Evolutionary conservation across 2,888 invertebrate genomes (phyloP).

Genomic region (Phytoseiulus persimilis): DNA sequence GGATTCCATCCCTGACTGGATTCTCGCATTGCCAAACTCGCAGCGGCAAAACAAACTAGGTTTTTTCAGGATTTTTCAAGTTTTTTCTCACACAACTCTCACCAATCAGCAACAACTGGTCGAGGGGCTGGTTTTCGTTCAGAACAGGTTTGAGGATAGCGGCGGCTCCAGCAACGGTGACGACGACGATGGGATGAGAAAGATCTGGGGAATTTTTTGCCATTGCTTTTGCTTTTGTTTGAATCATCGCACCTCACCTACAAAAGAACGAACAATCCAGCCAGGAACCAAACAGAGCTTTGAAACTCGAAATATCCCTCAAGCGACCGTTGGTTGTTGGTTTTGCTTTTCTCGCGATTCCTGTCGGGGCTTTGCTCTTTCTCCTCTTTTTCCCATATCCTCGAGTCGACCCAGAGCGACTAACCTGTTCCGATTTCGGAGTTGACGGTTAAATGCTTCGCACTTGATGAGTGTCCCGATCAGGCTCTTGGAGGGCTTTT

Average conservation of each 20-base stretch:
- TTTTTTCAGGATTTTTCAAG: conserved; percentile 34
- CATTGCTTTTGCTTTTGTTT: conserved; percentile 36
- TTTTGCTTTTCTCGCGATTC: neutral
- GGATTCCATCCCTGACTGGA: neutral
- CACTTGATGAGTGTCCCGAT: neutral
- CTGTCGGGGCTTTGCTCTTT: neutral
- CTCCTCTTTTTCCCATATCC: neutral
- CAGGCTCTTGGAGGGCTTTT: neutral
- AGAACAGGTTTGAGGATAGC: neutral
- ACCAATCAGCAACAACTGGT: conserved; percentile 11
- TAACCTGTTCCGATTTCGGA: neutral
- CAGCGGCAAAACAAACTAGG: conserved; percentile 27
- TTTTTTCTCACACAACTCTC: conserved; percentile 30
- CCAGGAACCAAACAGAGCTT: neutral
- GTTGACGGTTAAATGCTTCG: neutral
- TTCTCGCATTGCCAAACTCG: neutral
- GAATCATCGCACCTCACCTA: conserved; percentile 22
- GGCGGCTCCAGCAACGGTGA: neutral
- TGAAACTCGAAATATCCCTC: neutral
- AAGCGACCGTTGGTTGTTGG: neutral
- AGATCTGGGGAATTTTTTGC: neutral
- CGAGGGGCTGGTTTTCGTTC: neutral
- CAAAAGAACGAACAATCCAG: conserved; percentile 5
- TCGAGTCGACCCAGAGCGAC: neutral
- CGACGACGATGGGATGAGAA: neutral